Base-by-base conservation (phyloP, 64 coral and sea anemone species). In the Stylophora pistillata region DNA sequence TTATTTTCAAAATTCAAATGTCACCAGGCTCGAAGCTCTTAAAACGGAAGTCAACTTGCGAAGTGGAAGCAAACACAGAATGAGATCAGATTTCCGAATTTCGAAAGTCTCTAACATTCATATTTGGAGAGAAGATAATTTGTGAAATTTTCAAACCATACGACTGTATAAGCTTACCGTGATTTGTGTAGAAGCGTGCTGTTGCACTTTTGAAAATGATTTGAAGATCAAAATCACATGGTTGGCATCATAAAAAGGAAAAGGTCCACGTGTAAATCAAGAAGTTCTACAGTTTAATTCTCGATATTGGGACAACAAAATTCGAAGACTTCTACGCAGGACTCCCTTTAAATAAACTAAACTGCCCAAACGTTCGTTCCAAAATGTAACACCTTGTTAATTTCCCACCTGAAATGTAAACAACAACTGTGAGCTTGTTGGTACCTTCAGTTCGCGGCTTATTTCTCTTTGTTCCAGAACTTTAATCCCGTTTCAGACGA, bases 351-450 rank as follows among this genome's bases (percentile, higher is more conserved):
- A 37, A 64, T 64, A 63, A 62, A 75, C 34, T 74, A 74, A 74
- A 74, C 37, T 20, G n/a, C 58, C 80, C 53, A 21, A 62, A 69
- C n/a, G 3, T 47, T 47, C 31, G 59, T 37, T 25, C 60, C 25
- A 21, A 75, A 52, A 68, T 53, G 20, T 32, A 30, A 83, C 12
- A 69, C 60, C 14, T 83, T 83, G 79, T 83, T 62, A 83, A 25
- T 83, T 83, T 83, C 80, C 41, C 57, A 64, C 31, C 21, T 83
- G 61, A 83, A 64, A 83, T 83, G 80, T 83, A 83, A 83, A 83
- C 80, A 83, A 83, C 61, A 32, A 26, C 12, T 23, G 30, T 69
- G 21, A 83, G n/a, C 59, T 37, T 13, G 58, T 68, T 83, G 60
- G 64, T 52, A 83, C 60, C 80, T 62, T 83, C 13, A 33, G 31